Evolutionary conservation across 2,113 vertebrate genomes (phyloP).

Genomic region (Sardina pilchardus): DNA sequence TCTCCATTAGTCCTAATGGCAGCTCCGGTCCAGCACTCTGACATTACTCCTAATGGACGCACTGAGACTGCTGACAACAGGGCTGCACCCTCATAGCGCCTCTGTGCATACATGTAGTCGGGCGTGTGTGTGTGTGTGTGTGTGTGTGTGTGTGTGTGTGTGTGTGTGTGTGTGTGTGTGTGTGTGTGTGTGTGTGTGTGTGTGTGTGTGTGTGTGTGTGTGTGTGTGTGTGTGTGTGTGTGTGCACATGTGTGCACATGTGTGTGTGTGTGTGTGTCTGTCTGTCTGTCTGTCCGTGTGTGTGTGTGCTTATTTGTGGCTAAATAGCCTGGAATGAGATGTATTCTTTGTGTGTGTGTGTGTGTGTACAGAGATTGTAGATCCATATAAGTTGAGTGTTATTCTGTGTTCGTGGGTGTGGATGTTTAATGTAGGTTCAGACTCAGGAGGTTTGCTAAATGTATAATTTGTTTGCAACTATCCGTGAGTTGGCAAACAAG

Average conservation of each 20-base stretch:
- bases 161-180: neutral
- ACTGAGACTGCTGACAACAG: slow-evolving; percentile 54
- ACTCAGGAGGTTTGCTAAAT: neutral
- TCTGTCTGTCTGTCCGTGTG: slow-evolving; percentile 14
- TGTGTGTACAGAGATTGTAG: neutral
- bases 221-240: neutral
- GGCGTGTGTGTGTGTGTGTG: slow-evolving; percentile 40
- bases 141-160: slow-evolving; percentile 40
- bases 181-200: slow-evolving; percentile 8
- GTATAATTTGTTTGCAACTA: neutral
- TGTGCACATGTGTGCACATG: neutral
- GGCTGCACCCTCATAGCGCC: slow-evolving; percentile 48
- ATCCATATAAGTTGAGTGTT: neutral
- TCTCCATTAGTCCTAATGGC: slow-evolving; percentile 61
- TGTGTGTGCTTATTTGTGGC: slow-evolving; percentile 24
- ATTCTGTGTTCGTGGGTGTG: neutral
- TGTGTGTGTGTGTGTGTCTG: neutral
- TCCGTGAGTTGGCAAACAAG: neutral
- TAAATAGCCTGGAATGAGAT: neutral
- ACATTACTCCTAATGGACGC: slow-evolving; percentile 59
- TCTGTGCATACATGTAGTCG: slow-evolving; percentile 20
- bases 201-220: neutral
- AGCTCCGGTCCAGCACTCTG: slow-evolving; percentile 57
- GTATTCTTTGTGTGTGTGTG: slow-evolving; percentile 10
- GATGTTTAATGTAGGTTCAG: neutral